A percentile compares a stretch with the other conserved stretches of the same genome.
phyloP scores from a whole-genome alignment of 2,113 vertebrate genomes.

The Chiloscyllium plagiosum region DNA sequence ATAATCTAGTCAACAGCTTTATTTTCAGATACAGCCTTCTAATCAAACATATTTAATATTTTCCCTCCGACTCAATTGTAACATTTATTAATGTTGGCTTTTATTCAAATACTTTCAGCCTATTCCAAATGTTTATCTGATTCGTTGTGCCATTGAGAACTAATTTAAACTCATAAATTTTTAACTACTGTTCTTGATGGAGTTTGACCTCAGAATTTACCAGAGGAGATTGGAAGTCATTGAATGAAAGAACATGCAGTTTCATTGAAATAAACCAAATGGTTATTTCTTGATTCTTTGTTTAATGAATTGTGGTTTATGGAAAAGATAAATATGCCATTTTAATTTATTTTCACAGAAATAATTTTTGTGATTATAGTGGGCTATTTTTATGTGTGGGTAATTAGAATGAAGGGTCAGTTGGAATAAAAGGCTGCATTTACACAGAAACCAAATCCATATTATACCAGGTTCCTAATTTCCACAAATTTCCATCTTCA shows the following conservation, averaged over 20 bases:
- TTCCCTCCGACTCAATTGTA: neutral
- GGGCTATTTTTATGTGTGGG: neutral
- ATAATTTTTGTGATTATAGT: neutral
- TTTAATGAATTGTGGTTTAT: neutral
- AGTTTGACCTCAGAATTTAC: slow-evolving; percentile 3
- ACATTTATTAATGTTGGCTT: neutral
- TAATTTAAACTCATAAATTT: neutral
- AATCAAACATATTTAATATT: neutral
- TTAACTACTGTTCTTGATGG: neutral
- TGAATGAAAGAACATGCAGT: neutral
- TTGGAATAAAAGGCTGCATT: neutral
- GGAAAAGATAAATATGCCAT: neutral
- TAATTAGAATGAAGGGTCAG: neutral
- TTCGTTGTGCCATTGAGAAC: neutral
- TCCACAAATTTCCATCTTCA: neutral
- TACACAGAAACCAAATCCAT: neutral
- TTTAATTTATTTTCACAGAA: neutral
- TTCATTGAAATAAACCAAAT: neutral
- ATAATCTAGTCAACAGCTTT: neutral
- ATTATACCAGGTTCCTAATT: neutral
- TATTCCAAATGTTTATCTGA: neutral
- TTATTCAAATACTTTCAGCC: slow-evolving; percentile 14
- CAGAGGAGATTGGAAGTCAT: neutral
- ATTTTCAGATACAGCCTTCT: neutral
- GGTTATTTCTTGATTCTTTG: neutral